Evolutionary conservation across 2,797 vertebrate species (phyloP).

Genomic region (Paramormyrops hopkinsi): DNA sequence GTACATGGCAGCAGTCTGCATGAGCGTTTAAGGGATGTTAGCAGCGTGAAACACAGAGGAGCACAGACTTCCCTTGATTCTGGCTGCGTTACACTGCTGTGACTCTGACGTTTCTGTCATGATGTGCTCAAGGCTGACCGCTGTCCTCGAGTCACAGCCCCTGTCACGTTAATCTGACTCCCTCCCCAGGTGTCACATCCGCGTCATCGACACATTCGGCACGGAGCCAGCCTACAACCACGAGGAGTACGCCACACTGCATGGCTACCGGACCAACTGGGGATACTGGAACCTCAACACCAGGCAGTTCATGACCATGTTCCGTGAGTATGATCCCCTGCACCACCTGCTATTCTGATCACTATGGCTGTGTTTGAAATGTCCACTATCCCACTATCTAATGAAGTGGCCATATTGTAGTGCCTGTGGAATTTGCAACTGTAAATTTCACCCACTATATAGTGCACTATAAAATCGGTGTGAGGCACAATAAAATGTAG

Average conservation of each 20-base stretch:
- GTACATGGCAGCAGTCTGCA: background rate
- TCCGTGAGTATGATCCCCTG: conserved; percentile 70
- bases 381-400: background rate
- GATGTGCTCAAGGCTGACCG: background rate
- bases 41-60: background rate
- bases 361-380: background rate
- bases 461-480: background rate
- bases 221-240: conserved; percentile 94
- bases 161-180: background rate
- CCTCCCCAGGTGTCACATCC: conserved; percentile 76
- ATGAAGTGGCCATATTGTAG: background rate
- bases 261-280: conserved; percentile 92
- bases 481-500: background rate
- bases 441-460: background rate
- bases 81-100: background rate
- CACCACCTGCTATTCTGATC: background rate
- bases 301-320: conserved; percentile 98
- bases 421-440: background rate
- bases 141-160: background rate
- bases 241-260: conserved; percentile 85
- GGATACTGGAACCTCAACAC: conserved; percentile 94
- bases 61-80: background rate
- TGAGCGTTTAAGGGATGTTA: background rate
- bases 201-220: conserved; percentile 93
- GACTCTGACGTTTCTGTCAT: background rate